Evolutionary conservation across 1,140 invertebrate genomes (phyloP).

Genomic region (Caenorhabditis remanei): DNA sequence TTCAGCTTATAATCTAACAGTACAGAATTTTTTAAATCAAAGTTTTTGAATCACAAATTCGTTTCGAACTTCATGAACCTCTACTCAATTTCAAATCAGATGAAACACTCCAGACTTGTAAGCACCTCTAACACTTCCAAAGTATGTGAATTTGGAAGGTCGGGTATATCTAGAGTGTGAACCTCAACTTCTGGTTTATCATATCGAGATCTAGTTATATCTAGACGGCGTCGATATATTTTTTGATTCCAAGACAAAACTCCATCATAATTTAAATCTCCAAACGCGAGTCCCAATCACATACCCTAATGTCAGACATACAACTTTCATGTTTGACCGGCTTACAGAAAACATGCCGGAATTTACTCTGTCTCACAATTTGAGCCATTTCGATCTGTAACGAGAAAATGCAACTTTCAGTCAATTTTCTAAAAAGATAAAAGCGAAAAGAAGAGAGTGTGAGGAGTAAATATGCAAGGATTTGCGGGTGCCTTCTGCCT

Average conservation of each 20-base stretch:
- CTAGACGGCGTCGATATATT: too few species aligned
- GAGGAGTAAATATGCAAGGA: slow-evolving; percentile 49
- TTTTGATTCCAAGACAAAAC: background rate
- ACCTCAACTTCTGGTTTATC: too few species aligned
- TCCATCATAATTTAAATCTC: background rate
- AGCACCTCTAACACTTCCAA: too few species aligned
- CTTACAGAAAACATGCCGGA: slow-evolving; percentile 98
- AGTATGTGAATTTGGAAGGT: too few species aligned
- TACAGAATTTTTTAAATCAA: too few species aligned
- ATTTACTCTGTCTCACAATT: slow-evolving; percentile 91
- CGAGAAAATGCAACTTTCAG: slow-evolving; percentile 4
- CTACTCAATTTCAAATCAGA: too few species aligned
- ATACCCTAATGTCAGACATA: slow-evolving; percentile 92
- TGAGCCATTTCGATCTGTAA: slow-evolving; percentile 61
- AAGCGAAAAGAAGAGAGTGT: slow-evolving; percentile 29
- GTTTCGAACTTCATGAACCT: too few species aligned
- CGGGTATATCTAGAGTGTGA: too few species aligned
- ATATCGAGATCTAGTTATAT: too few species aligned
- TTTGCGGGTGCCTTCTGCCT: slow-evolving; percentile 43
- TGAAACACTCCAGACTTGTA: too few species aligned
- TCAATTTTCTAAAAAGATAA: slow-evolving; percentile 19
- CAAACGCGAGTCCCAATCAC: background rate
- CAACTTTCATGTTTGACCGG: slow-evolving; percentile 96
- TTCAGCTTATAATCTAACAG: background rate
- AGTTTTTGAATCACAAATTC: too few species aligned